These are phyloP conservation scores for Parotocinclus haroldoi DNA, from an alignment of 2,797 vertebrate genomes.

Conservation along the genomic window DNA sequence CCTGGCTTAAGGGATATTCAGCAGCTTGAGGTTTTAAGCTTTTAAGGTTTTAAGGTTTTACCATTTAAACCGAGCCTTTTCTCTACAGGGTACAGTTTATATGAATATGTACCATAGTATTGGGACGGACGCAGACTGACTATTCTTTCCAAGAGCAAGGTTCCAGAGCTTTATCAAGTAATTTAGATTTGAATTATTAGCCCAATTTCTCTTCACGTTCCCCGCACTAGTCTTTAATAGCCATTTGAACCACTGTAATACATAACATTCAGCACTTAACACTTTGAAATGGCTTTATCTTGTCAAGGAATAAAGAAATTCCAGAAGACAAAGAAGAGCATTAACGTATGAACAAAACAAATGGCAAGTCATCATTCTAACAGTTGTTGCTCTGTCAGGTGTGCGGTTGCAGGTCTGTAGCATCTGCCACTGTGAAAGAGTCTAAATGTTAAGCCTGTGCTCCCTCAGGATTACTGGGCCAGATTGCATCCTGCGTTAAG, in stretches of 20 bases:
- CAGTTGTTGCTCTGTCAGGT: constrained; percentile 23
- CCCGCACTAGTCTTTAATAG: constrained; percentile 52
- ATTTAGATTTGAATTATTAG: constrained; percentile 27
- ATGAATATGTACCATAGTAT: background rate
- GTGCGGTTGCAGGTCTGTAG: constrained; percentile 3
- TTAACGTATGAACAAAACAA: constrained; percentile 47
- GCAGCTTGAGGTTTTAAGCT: background rate
- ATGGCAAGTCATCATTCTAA: background rate
- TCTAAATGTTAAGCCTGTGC: constrained; percentile 9
- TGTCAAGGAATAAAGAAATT: constrained; percentile 49
- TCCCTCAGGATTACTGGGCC: constrained; percentile 36
- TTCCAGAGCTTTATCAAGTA: background rate
- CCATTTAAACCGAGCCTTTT: background rate
- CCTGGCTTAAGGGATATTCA: background rate
- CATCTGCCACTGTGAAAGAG: constrained; percentile 10
- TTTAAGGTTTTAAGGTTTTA: too few species aligned
- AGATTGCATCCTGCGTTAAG: constrained; percentile 20
- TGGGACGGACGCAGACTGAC: too few species aligned
- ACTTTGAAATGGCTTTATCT: constrained; percentile 52
- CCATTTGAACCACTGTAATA: constrained; percentile 48
- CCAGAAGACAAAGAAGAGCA: constrained; percentile 51
- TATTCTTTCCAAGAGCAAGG: background rate
- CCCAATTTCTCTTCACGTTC: constrained; percentile 51
- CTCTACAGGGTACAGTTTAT: background rate
- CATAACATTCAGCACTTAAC: constrained; percentile 65